Base-by-base conservation (phyloP, 2,797 vertebrate genomes). In the Petrocephalus schoutedeni region DNA sequence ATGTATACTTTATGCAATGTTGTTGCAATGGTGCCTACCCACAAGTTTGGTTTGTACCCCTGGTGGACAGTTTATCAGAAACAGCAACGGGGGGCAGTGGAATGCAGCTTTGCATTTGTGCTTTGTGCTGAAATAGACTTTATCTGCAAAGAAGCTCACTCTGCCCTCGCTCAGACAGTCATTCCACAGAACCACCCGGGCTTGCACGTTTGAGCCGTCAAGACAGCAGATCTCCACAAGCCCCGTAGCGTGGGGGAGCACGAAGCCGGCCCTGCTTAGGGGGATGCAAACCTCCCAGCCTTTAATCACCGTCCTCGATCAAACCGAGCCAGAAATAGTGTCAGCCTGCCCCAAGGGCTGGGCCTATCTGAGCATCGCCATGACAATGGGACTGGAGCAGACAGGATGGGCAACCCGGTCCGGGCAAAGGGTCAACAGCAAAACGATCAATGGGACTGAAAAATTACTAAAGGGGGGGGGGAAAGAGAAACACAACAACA, bases 191-290 rank as follows among this genome's bases (percentile, higher is more conserved):
- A 93, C 95, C 93, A 94, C 92, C 94, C 92, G 89, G 90, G 94
- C 94, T 91, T 91, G 87, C 74, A 94, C 94, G 94, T 94, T 94
- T 93, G 92, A 89, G 93, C 95, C 95, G 94, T 94, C 93, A 92
- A 94, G 95, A 94, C 94, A 95, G 91, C 89, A 88, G 91, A 93
- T 90, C 87, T 92, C 88, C 90, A 92, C 92, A 92, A 92, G 92
- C 90, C 90, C 91, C 87, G 92, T 87, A 10, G 84, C 89, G 19
- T 90, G 91, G 91, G 36, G 36, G 14, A 2, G 92, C 91, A 90
- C 90, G 90, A 89, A 92, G 92, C 91, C 90, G 89, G 92, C 92
- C 84, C 91, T 91, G 94, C 90, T 87, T 88, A 90, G 90, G 58
- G 91, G 92, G 89, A 93, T 91, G 90, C 89, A 90, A 87, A 91